A percentile compares a stretch with the other conserved stretches of the same genome.
phyloP scores from a whole-genome alignment of 2,113 vertebrate species.

The Galbula dea region DNA sequence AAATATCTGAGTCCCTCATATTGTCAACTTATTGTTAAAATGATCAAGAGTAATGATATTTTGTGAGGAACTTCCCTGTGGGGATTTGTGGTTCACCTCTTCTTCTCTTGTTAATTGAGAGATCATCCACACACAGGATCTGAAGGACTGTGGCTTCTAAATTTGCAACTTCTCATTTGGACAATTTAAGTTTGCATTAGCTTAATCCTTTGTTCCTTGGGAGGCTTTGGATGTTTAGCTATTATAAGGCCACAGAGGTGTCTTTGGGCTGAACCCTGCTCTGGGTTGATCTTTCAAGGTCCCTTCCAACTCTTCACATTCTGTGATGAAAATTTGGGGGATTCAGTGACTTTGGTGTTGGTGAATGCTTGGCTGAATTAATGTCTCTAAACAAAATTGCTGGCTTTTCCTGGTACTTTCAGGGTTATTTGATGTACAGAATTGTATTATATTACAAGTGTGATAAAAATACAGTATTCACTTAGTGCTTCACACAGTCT shows the following conservation, averaged over 20 bases:
- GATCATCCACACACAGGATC: not conserved
- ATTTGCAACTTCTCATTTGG: not conserved
- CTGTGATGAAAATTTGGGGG: not conserved
- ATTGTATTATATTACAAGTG: not conserved
- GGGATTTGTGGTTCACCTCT: not conserved
- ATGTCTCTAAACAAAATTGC: not conserved
- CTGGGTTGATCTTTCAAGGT: too few relatives aligned
- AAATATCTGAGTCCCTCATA: not conserved
- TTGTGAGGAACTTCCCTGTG: not conserved
- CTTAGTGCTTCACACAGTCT: conserved; percentile 34
- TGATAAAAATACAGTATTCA: conserved; percentile 58
- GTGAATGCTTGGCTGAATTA: not conserved
- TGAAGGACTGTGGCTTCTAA: not conserved
- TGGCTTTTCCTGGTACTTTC: not conserved
- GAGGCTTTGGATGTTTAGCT: not conserved
- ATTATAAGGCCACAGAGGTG: not conserved
- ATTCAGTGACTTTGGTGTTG: not conserved
- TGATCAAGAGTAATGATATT: not conserved
- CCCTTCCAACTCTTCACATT: too few relatives aligned
- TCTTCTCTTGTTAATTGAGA: not conserved
- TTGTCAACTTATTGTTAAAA: not conserved
- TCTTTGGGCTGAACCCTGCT: too few relatives aligned
- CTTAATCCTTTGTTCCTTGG: not conserved
- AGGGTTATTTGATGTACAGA: conserved; percentile 7
- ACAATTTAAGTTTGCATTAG: not conserved